These are phyloP conservation scores for Melinaea marsaeus DNA, from an alignment of 2,888 invertebrate species.

Conservation along the genomic window DNA sequence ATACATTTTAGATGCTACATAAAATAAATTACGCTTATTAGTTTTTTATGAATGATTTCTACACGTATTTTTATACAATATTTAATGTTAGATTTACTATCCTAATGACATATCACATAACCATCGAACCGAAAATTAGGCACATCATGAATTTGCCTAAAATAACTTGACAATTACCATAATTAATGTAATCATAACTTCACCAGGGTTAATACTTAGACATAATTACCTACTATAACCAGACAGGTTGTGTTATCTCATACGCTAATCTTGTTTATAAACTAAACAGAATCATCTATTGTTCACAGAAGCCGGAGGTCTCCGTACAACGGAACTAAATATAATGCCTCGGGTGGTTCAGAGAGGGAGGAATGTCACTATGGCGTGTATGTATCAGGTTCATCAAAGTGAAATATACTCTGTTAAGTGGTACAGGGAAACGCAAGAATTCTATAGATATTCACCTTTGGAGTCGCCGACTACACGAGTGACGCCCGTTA, in stretches of 20 bases:
- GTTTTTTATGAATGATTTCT: too few relatives aligned
- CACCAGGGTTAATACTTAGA: neutral
- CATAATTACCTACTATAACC: constrained; percentile 2
- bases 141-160: neutral
- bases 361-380: constrained; percentile 82
- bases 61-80: too few relatives aligned
- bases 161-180: neutral
- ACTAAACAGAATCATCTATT: constrained; percentile 32
- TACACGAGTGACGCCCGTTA: constrained; percentile 84
- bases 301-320: constrained; percentile 79
- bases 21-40: too few relatives aligned
- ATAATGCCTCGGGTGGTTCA: constrained; percentile 85
- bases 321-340: constrained; percentile 84
- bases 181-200: constrained; percentile 1
- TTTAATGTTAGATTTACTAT: too few relatives aligned
- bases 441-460: constrained; percentile 89
- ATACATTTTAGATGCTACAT: too few relatives aligned
- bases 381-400: constrained; percentile 87
- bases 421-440: constrained; percentile 91
- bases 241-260: constrained; percentile 7
- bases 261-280: constrained; percentile 5
- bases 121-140: neutral
- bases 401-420: constrained; percentile 87
- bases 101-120: neutral
- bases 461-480: constrained; percentile 85